Base-by-base conservation (phyloP, 2,113 vertebrate species). In the Engraulis encrasicolus region DNA sequence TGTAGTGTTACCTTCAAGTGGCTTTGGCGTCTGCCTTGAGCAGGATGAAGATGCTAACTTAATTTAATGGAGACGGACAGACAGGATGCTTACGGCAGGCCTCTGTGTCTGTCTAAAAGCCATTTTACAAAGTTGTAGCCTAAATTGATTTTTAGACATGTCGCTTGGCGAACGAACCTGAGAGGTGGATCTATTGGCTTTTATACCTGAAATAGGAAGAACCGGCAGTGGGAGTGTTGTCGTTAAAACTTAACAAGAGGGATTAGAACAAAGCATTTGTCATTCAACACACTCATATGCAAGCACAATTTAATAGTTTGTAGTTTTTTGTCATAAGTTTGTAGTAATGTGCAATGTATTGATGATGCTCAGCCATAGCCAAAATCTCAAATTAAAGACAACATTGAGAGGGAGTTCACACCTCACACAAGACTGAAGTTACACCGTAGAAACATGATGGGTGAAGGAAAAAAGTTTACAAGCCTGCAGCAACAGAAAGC, bases 101-200 rank as follows among this genome's bases (percentile, higher is more conserved):
- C 66, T 78, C 74, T 81, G 48, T 78, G 50, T 78, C 74, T 81
- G 48, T 78, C 45, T 34, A 82, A 79, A 82, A 36, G 50, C 78
- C 82, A 79, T 88, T 80, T n/a, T 83, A 82, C 82, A 74, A 84
- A 74, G 83, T 58, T 86, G 18, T 82, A 88, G 77, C 37, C 9
- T n/a, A 36, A 78, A 85, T 84, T 78, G 78, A 58, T 85, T 15
- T 31, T 54, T 34, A 74, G 31, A 34, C 7, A 36, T 36, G 31
- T 74, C 27, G 5, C 66, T 5, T 17, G 31, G 66, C 31, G 31
- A 34, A 74, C 27, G 34, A 31, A 34, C 66, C 66, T 27, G 34
- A n/a, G 17, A 17, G 14, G 27, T 34, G 27, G 0, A 74, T 7
- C 27, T 74, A 31, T 66, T 34, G 34, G 66, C 66, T 27, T n/a